Percentiles rank a stretch among this genome's conserved stretches.
Conservation (phyloP, 2,797 vertebrate genomes). For the Etheostoma perlongum region DNA sequence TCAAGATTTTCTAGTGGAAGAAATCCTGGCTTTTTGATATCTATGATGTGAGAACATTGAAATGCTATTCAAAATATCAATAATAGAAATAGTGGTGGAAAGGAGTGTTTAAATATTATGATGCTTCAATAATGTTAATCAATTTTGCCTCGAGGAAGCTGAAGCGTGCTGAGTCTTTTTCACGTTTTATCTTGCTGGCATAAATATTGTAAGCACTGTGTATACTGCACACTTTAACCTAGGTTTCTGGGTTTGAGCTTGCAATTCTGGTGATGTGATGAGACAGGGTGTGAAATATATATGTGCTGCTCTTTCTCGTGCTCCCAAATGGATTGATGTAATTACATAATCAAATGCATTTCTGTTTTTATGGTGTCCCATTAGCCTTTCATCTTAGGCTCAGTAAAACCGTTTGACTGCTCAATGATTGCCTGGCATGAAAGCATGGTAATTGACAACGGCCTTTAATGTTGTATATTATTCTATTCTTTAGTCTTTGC, state of each 20-base stretch:
- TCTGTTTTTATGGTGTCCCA: conserved; percentile 51
- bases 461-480: conserved; percentile 22
- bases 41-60: not conserved
- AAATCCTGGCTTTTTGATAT: not conserved
- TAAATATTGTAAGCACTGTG: conserved; percentile 52
- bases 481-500: conserved; percentile 6
- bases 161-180: conserved; percentile 40
- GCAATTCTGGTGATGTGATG: conserved; percentile 41
- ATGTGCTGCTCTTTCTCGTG: conserved; percentile 16
- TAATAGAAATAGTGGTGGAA: not conserved
- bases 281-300: conserved; percentile 49
- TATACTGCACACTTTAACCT: conserved; percentile 35
- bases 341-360: conserved; percentile 43
- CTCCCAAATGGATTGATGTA: conserved; percentile 34
- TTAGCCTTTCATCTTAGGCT: conserved; percentile 68
- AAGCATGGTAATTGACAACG: conserved; percentile 51
- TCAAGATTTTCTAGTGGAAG: not conserved
- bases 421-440: conserved; percentile 53
- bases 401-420: conserved; percentile 56
- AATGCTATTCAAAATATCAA: not conserved
- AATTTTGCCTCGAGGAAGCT: conserved; percentile 40
- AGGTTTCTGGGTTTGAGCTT: conserved; percentile 37
- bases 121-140: conserved; percentile 38
- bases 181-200: conserved; percentile 44
- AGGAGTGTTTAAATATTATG: conserved; percentile 26